phyloP scores from a whole-genome alignment of 1,140 invertebrate genomes.

The Hetaerina americana region DNA sequence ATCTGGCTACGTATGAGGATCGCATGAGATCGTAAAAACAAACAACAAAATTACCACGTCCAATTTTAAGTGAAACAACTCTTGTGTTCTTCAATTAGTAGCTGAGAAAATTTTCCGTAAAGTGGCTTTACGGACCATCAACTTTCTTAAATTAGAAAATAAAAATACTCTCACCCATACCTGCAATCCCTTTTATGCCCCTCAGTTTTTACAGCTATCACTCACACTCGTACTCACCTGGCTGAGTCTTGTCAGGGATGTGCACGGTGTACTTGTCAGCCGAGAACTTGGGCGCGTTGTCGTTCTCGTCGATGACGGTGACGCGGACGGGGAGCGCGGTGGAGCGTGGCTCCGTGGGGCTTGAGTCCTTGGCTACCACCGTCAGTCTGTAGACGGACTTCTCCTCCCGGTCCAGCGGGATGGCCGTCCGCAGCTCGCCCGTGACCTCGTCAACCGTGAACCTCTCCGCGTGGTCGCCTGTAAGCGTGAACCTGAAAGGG shows the following conservation, averaged over 20 bases:
- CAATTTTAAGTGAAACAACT: too few relatives aligned
- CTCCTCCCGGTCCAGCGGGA: slow-evolving; percentile 65
- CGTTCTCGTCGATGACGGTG: slow-evolving; percentile 67
- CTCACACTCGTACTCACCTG: slow-evolving; percentile 31
- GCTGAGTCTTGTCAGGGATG: slow-evolving; percentile 59
- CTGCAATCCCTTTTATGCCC: too few relatives aligned
- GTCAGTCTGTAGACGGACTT: slow-evolving; percentile 61
- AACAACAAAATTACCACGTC: too few relatives aligned
- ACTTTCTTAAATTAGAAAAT: too few relatives aligned
- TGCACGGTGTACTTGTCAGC: slow-evolving; percentile 56
- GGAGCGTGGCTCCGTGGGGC: slow-evolving; percentile 62
- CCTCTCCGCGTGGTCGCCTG: slow-evolving; percentile 62
- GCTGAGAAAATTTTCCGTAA: too few relatives aligned
- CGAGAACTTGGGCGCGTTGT: slow-evolving; percentile 70
- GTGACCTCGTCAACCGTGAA: slow-evolving; percentile 60
- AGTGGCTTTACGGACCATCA: too few relatives aligned
- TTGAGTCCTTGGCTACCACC: slow-evolving; percentile 74
- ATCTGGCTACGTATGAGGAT: too few relatives aligned
- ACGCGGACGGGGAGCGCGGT: slow-evolving; percentile 71
- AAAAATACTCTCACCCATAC: too few relatives aligned
- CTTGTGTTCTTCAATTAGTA: too few relatives aligned
- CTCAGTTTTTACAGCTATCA: too few relatives aligned
- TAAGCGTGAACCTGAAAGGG: slow-evolving; percentile 48
- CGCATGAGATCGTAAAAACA: too few relatives aligned
- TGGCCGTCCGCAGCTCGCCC: slow-evolving; percentile 58